Conservation (phyloP, 2,888 invertebrate species). For the Leptopilina syphax region DNA sequence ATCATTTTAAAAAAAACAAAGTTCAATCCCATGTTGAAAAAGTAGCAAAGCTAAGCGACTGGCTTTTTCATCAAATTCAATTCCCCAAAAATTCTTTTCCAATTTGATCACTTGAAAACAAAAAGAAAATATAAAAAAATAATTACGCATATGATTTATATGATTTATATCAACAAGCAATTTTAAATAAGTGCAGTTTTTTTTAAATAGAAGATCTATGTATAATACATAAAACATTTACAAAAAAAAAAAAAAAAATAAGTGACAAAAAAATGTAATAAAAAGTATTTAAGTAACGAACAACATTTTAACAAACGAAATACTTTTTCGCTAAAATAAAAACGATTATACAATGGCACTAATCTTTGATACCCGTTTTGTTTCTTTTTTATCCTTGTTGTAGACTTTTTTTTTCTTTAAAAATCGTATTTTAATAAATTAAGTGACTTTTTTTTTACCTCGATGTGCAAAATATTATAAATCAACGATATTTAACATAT, state of each 20-base stretch:
- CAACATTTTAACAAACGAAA: slow-evolving; percentile 31
- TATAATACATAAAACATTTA: slow-evolving; percentile 22
- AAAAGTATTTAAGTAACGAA: slow-evolving; percentile 19
- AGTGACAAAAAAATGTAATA: not conserved
- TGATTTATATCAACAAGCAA: not conserved
- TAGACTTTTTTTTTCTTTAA: not conserved
- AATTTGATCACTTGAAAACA: not conserved
- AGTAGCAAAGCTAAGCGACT: slow-evolving; percentile 7
- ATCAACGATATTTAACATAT: slow-evolving; percentile 11
- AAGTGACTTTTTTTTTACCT: not conserved
- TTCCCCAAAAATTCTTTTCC: not conserved
- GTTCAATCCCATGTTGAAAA: not conserved
- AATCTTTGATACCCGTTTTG: slow-evolving; percentile 37
- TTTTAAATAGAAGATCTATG: not conserved
- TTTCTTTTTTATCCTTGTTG: not conserved
- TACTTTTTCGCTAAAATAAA: slow-evolving; percentile 4
- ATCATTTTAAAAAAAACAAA: not conserved
- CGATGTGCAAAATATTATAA: slow-evolving; percentile 13
- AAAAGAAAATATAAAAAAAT: slow-evolving; percentile 1
- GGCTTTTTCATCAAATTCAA: not conserved
- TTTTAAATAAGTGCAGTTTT: not conserved
- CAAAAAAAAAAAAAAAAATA: not conserved
- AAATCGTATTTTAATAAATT: slow-evolving; percentile 20
- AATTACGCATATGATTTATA: too few relatives aligned
- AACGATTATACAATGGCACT: slow-evolving; percentile 34